phyloP scores from a whole-genome alignment of 2,113 vertebrate species.

The Nothoprocta pentlandii region DNA sequence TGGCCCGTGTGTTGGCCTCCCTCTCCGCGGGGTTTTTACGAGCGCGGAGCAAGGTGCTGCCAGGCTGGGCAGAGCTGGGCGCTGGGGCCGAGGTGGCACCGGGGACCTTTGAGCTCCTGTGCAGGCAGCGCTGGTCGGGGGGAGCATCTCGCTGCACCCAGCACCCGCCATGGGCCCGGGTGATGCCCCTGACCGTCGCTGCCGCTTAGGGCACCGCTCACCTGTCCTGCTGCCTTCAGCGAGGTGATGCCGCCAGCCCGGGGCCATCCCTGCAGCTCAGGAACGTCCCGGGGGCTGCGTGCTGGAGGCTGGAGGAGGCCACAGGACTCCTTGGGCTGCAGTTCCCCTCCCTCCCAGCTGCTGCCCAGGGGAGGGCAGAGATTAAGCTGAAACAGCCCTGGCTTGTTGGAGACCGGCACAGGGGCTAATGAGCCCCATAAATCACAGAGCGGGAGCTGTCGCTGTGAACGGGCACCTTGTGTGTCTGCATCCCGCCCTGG shows the following conservation, averaged over 20 bases:
- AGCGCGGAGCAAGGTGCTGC: too few relatives aligned
- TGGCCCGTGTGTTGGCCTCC: too few relatives aligned
- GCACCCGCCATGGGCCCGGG: too few relatives aligned
- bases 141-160: too few relatives aligned
- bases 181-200: too few relatives aligned
- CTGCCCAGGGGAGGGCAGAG: not conserved
- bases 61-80: not conserved
- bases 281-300: too few relatives aligned
- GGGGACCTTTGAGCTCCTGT: not conserved
- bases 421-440: constrained; percentile 46
- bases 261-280: too few relatives aligned
- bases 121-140: too few relatives aligned
- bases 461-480: not conserved
- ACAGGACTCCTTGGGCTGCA: accelerated
- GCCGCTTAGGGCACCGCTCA: not conserved
- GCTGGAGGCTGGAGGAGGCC: too few relatives aligned
- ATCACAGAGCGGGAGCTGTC: not conserved
- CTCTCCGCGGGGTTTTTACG: too few relatives aligned
- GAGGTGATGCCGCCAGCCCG: not conserved
- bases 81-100: not conserved
- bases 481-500: not conserved
- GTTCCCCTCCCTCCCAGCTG: constrained; percentile 39
- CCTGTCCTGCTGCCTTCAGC: not conserved
- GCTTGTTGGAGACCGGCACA: not conserved
- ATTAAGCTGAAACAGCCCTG: constrained; percentile 62